Conservation (phyloP, 2,113 vertebrate species). For the Podarcis cretensis region DNA sequence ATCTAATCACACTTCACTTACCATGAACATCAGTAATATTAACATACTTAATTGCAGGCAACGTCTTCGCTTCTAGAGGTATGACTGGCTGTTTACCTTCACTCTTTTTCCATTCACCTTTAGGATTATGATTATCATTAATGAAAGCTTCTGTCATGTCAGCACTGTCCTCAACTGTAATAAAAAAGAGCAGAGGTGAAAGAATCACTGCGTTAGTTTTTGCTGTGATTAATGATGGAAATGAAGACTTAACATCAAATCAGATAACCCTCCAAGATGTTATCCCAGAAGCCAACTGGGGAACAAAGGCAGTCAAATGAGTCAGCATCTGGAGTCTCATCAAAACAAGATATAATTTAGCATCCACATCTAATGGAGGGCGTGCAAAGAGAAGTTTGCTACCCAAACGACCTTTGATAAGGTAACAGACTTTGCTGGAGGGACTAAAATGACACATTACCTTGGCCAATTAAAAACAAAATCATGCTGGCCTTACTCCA, state of each 20-base stretch:
- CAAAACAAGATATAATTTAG: constrained; percentile 1
- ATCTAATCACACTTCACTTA: constrained; percentile 31
- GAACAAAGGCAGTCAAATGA: constrained; percentile 41
- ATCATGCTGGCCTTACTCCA: not conserved
- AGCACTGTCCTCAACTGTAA: constrained; percentile 50
- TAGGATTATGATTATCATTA: constrained; percentile 13
- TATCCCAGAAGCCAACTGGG: constrained; percentile 7
- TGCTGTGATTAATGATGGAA: constrained; percentile 56
- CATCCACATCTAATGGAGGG: not conserved
- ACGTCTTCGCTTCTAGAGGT: constrained; percentile 36
- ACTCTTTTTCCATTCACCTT: constrained; percentile 42
- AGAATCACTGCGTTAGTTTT: constrained; percentile 45
- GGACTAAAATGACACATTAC: not conserved
- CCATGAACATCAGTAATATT: constrained; percentile 24
- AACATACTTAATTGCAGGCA: constrained; percentile 47
- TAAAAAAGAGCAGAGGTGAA: constrained; percentile 37
- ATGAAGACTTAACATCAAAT: constrained; percentile 52
- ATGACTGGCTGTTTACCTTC: constrained; percentile 25
- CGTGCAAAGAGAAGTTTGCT: not conserved
- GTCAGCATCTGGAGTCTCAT: constrained; percentile 34
- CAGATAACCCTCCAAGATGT: constrained; percentile 30
- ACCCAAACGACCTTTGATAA: not conserved
- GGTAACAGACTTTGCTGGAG: not conserved
- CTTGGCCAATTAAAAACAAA: constrained; percentile 1
- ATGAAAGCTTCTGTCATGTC: constrained; percentile 38